Percentiles rank a stretch among this genome's conserved stretches.
These are phyloP conservation scores for Bemisia tabaci DNA, from an alignment of 1,140 invertebrate species.

Conservation along the genomic window DNA sequence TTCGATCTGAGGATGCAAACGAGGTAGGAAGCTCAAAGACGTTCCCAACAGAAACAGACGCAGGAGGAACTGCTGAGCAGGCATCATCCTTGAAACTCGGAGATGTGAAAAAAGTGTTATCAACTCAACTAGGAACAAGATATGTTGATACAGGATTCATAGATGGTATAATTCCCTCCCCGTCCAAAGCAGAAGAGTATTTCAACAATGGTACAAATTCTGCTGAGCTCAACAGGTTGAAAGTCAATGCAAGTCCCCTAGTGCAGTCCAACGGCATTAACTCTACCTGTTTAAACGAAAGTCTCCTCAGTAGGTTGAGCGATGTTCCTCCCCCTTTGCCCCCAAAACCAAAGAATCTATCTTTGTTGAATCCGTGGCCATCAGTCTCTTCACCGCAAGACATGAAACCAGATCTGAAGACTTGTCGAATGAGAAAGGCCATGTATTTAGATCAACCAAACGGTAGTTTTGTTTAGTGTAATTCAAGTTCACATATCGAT, in stretches of 20 bases:
- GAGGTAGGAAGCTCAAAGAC: slow-evolving; percentile 13
- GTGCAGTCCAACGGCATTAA: slow-evolving; percentile 20
- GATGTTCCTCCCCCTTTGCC: slow-evolving; percentile 22
- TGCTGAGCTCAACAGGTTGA: slow-evolving; percentile 21
- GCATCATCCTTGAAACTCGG: not conserved
- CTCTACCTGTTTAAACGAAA: slow-evolving; percentile 3
- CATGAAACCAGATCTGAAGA: slow-evolving; percentile 4
- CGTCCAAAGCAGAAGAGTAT: slow-evolving; percentile 13
- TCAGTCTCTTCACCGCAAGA: slow-evolving; percentile 8
- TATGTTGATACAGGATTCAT: slow-evolving; percentile 12
- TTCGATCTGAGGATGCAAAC: slow-evolving; percentile 15
- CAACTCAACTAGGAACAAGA: not conserved
- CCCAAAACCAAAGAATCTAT: slow-evolving; percentile 24
- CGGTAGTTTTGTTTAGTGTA: slow-evolving; percentile 49
- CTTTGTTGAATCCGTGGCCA: slow-evolving; percentile 5
- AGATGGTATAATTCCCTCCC: slow-evolving; percentile 10
- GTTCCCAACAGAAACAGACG: not conserved
- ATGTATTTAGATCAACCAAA: slow-evolving; percentile 42
- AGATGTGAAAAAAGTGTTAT: not conserved
- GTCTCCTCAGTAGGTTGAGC: not conserved
- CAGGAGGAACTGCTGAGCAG: not conserved
- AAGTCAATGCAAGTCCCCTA: slow-evolving; percentile 21
- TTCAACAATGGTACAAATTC: not conserved
- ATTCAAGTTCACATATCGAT: too few species aligned
- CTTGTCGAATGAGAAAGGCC: slow-evolving; percentile 6